Evolutionary conservation across 2,888 invertebrate genomes (phyloP), one percentile per base, ranked within the genome.

Genomic region (Ennomos fuscantarius): DNA sequence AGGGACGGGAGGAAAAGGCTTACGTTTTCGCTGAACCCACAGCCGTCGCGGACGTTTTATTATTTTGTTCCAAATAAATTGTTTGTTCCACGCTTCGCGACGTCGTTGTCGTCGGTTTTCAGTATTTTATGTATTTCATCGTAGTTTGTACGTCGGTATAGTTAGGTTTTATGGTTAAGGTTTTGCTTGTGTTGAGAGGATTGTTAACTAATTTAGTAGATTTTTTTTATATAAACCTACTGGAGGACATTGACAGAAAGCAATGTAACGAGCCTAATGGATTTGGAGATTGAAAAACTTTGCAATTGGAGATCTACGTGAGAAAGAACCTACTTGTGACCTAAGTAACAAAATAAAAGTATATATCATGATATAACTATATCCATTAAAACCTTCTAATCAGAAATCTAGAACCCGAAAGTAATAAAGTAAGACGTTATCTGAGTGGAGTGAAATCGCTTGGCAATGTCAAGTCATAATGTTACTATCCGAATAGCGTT

Each of bases 41-140:
- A 44, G 34, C 60, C 56, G 72, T 74, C 58, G 60, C 54, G 43
- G 32, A 51, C 62, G 62, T 69, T 62, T 70, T 68, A 68, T 78
- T 79, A 77, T 82, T 78, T 76, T 66, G 5, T 6, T 60, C 63
- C 62, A 62, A 70, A 73, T 73, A 73, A 72, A 74, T 68, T 74
- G 70, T 73, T 75, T 73, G 67, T 73, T 72, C 61, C 34, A 24
- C 32, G 44, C 50, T 59, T 50, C n/a, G 31, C 31, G 48, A 3
- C 9, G 0, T 39, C 47, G 37, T 53, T 55, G 44, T 50, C 13
- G 40, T n/a, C 24, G 10, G 13, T 39, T 36, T 58, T 51, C 35
- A 24, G 39, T 41, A 44, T 60, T 47, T 36, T 24, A 24, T 24
- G 24, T 6, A 6, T 24, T 24, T 24, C 6, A 24, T 42, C 40